Base-by-base conservation (phyloP, 2,113 vertebrate species). In the Centropus bengalensis region DNA sequence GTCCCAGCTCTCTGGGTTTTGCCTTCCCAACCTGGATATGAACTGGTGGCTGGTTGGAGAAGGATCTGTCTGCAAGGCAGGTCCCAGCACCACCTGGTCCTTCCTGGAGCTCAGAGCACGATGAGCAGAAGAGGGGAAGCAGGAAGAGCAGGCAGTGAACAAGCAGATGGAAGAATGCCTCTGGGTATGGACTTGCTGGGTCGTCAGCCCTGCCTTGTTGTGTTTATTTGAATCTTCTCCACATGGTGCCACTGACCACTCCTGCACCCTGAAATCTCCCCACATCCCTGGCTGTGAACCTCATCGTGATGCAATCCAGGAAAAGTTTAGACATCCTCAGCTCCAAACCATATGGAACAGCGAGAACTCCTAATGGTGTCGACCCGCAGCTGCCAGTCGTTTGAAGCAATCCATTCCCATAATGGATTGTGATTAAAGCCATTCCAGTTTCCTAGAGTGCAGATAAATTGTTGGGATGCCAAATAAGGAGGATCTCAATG, bases 211-310 rank as follows among this genome's bases (percentile, higher is more conserved):
- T 10, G 4, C 33, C 71, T 45, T 67, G 55, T 64, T 84, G 79
- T 79, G 55, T 63, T 22, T 42, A 5, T 75, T 69, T 56, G 38
- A 27, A 6, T 67, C 12, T 0, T 5, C 12, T 60, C 47, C 77
- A 36, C 12, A 0, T 28, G 23, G 63, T 24, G 20, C 58, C 5
- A 0, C 71, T 2, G 4, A 32, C 12, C 0, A 0, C 40, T 77
- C 40, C 36, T 45, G 23, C 3, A 0, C 12, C n/a, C 0, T 36
- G 36, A 36, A 36, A 36, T 36, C 36, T 36, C 36, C 36, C 36
- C 36, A 9, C 36, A 0, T 24, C 30, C 3, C 79, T 58, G 44
- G 32, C 64, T 14, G 32, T 13, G 47, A 36, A 21, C 8, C 74
- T 40, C 36, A 12, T 40, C 3, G 0, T 55, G 49, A 14, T 33